Evolutionary conservation across 92 coral and sea anemone genomes (phyloP).

Genomic region (Palythoa caribaeorum): DNA sequence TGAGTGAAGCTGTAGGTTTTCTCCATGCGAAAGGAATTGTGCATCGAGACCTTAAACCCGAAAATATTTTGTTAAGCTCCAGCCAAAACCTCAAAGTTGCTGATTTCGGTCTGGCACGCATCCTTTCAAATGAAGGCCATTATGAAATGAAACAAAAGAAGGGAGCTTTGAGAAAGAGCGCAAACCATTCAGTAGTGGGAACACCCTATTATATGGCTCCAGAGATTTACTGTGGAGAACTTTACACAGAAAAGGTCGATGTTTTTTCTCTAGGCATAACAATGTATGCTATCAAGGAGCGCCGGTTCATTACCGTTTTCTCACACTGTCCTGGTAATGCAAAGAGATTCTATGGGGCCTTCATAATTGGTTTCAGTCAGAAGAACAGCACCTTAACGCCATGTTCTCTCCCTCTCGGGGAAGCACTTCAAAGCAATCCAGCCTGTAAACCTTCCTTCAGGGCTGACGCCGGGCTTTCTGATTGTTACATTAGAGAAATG

Average conservation of each 20-base stretch:
- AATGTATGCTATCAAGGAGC: conserved; percentile 79
- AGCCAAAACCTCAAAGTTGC: conserved; percentile 78
- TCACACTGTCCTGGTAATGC: not conserved
- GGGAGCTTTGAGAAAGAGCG: not conserved
- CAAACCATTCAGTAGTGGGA: conserved; percentile 53
- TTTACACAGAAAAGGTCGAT: conserved; percentile 76
- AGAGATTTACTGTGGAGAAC: conserved; percentile 58
- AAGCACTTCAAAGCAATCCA: conserved; percentile 28
- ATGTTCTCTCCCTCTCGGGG: conserved; percentile 36
- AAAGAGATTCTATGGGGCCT: conserved; percentile 77
- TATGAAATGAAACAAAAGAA: not conserved
- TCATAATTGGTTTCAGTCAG: conserved; percentile 47
- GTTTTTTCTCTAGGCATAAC: conserved; percentile 79
- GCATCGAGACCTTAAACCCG: conserved; percentile 21
- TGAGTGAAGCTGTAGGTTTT: conserved; percentile 64
- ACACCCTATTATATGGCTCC: conserved; percentile 80
- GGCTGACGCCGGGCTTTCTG: conserved; percentile 34
- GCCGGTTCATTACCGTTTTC: conserved; percentile 57
- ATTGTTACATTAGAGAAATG: conserved; percentile 2
- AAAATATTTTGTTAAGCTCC: conserved; percentile 62
- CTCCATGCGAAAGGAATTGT: conserved; percentile 8
- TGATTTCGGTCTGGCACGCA: conserved; percentile 84
- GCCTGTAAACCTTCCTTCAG: conserved; percentile 35
- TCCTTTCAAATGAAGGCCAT: not conserved
- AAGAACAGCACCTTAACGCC: not conserved